Base-by-base conservation (phyloP, 2,797 vertebrate genomes). In the Hirundo rustica region DNA sequence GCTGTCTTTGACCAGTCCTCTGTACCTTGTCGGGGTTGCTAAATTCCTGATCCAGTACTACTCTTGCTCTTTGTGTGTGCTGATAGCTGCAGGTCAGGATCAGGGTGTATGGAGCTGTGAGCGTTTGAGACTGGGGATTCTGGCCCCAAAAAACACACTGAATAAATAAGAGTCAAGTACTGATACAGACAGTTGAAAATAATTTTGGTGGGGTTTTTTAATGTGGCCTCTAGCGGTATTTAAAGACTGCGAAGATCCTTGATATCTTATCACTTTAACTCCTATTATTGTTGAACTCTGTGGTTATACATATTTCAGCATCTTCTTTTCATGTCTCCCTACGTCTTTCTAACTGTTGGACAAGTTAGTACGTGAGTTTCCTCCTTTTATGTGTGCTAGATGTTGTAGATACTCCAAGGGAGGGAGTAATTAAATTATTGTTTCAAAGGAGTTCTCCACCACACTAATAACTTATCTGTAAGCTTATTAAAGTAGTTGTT, bases 351-450 rank as follows among this genome's bases (percentile, higher is more conserved):
- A 93, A 75, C n/a, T 78, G 92, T 78, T 81, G 73, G 79, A 85
- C 93, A 93, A 96, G 93, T 95, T 38, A 18, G 76, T 89, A 77
- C 89, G 0, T 44, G 93, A 94, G 70, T 54, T 83, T 34, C 40
- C 62, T 94, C 40, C 80, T 95, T 95, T 95, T 21, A 95, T 91
- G 87, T 88, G 65, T 93, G 79, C 60, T 91, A 89, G 87, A 89
- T 94, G 77, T 34, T 94, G 91, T 85, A 93, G 79, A 84, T 94
- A 90, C 94, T 93, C 92, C 71, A 73, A 75, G 70, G 44, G 79
- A 92, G 44, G 51, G 72, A 84, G 27, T 96, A 95, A 95, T 92
- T 94, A 75, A 93, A 83, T 94, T 92, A 92, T 54, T 66, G 10
- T 89, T 96, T 94, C 89, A 94, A 91, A 96, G 87, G 26, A 88